Evolutionary conservation across 2,888 invertebrate species (phyloP), one percentile per base, ranked within the genome.

Genomic region (Andrena haemorrhoa): DNA sequence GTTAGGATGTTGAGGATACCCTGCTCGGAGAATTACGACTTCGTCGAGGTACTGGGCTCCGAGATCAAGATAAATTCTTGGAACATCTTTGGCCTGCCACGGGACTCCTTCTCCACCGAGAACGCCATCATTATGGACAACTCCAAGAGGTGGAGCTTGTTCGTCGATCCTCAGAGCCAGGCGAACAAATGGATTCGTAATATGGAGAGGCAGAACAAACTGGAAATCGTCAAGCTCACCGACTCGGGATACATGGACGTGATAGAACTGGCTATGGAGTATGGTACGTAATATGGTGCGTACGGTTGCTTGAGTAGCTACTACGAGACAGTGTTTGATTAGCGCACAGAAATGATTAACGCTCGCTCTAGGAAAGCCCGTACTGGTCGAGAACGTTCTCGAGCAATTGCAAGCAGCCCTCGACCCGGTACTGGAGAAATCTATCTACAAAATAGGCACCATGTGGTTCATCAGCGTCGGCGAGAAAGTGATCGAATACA

Each of bases 131-230:
- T 96, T 80, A 94, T 95, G 63, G 95, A 95, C 74, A 95, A 95
- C 85, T 95, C 96, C 0, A 94, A 95, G 61, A 92, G 94, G 20
- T 95, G 94, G 95, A 95, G 95, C 7, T 90, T 96, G 49, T 95
- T 96, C 90, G 94, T 96, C 64, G 96, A 96, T 92, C 96, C 96
- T 1, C 95, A 96, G 90, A 95, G 95, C 74, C 95, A 96, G 89
- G 96, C 96, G 0, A 95, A 95, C 87, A 94, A 94, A 73, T 96
- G 96, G 96, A 95, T 96, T 2, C 95, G 95, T 90, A 95, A 95
- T 87, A 94, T 95, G 92, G 96, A 96, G 91, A 95, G 94, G 82
- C 93, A 94, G 8, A 95, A 95, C 86, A 93, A 94, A 47, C 91
- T 96, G 1, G 92, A 94, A 2, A 92, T 95, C 5, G 93, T 96